Evolutionary conservation across 1,140 invertebrate genomes (phyloP).

Genomic region (Brachionus paranguensis): DNA sequence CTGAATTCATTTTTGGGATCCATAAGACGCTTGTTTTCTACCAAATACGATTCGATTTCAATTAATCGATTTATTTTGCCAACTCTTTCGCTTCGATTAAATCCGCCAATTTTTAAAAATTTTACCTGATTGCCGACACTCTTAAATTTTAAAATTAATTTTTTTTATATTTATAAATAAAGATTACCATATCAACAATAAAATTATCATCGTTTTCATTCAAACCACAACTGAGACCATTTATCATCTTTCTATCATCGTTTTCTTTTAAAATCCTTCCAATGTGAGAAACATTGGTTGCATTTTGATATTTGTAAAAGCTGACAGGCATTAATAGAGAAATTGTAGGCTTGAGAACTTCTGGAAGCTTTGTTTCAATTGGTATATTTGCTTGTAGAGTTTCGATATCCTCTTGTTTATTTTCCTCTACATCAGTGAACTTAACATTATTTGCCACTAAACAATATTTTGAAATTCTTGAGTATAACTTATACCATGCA

Average conservation of each 20-base stretch:
- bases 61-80: constrained; percentile 29
- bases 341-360: background rate
- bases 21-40: background rate
- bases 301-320: constrained; percentile 13
- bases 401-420: background rate
- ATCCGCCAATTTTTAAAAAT: constrained; percentile 27
- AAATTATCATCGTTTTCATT: constrained; percentile 33
- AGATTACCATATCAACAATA: constrained; percentile 29
- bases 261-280: background rate
- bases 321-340: background rate
- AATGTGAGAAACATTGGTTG: background rate
- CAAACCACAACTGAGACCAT: background rate
- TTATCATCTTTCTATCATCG: background rate
- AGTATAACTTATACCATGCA: background rate
- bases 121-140: constrained; percentile 24
- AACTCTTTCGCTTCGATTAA: constrained; percentile 28
- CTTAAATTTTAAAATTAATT: background rate
- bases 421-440: background rate
- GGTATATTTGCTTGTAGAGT: background rate
- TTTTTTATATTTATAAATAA: background rate
- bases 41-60: background rate
- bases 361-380: background rate
- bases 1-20: background rate
- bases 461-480: constrained; percentile 22
- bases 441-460: background rate